A percentile compares a stretch with the other conserved stretches of the same genome.
These are phyloP conservation scores for Cosmopolites sordidus DNA, from an alignment of 2,888 invertebrate genomes.

Conservation along the genomic window DNA sequence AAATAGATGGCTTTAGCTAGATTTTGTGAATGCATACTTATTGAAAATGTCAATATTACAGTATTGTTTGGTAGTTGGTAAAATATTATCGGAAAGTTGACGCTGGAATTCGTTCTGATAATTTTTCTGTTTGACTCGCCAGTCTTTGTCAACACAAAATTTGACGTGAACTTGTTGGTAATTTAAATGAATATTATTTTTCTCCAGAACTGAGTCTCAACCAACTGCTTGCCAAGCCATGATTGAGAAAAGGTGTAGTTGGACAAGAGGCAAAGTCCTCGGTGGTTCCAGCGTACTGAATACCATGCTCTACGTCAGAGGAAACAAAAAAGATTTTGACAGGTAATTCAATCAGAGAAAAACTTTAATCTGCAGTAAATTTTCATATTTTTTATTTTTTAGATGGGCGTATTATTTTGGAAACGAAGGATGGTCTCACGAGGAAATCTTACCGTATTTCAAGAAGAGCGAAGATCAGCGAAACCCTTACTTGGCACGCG, in stretches of 20 bases:
- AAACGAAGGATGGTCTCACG: conserved; percentile 83
- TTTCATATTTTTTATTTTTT: neutral
- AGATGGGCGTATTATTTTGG: conserved; percentile 74
- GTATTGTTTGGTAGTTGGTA: too few relatives aligned
- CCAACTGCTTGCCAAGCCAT: conserved; percentile 81
- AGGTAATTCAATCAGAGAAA: conserved; percentile 36
- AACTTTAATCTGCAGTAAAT: too few relatives aligned
- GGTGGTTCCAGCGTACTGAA: conserved; percentile 86
- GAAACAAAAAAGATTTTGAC: conserved; percentile 81
- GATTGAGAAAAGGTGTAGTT: conserved; percentile 77
- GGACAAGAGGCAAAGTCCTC: conserved; percentile 86
- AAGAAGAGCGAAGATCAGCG: conserved; percentile 83
- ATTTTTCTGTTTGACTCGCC: too few relatives aligned
- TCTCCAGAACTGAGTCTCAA: conserved; percentile 72
- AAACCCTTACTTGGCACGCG: conserved; percentile 79
- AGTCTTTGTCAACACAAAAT: too few relatives aligned
- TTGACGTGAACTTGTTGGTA: too few relatives aligned
- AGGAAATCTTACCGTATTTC: conserved; percentile 77
- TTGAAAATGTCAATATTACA: too few relatives aligned
- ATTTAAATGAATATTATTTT: too few relatives aligned
- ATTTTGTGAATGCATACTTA: too few relatives aligned
- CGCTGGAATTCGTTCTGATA: too few relatives aligned
- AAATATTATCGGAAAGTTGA: too few relatives aligned
- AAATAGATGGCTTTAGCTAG: too few relatives aligned
- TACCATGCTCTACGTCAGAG: conserved; percentile 87